A percentile compares a stretch with the other conserved stretches of the same genome.
Evolutionary conservation across 1,140 invertebrate genomes (phyloP).

Genomic region (Aphis craccivora): DNA sequence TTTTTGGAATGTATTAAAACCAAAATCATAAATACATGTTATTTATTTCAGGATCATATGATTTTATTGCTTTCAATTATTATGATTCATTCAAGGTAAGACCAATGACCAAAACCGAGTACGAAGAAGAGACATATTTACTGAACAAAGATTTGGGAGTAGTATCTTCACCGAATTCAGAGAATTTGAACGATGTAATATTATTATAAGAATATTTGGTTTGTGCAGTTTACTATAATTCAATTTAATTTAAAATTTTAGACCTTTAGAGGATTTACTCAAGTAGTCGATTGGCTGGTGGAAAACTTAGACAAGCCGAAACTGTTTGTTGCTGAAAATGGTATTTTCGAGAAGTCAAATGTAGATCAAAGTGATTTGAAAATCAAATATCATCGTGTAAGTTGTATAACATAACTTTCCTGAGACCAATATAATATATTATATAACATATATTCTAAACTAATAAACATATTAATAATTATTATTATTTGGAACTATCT

Average conservation of each 20-base stretch:
- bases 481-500: no score
- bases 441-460: neutral
- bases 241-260: neutral
- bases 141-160: neutral
- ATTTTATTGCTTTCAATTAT: slow-evolving; percentile 3
- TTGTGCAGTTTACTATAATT: neutral
- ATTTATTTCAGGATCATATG: neutral
- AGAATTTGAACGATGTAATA: neutral
- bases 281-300: neutral
- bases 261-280: neutral
- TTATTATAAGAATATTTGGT: neutral
- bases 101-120: neutral
- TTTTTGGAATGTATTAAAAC: neutral
- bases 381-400: neutral
- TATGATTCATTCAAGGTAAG: neutral
- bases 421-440: neutral
- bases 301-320: neutral
- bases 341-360: neutral
- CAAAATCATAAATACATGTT: neutral
- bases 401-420: neutral
- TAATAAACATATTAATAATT: neutral
- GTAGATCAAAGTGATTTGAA: neutral
- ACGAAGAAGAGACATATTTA: neutral
- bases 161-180: neutral
- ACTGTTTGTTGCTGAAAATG: slow-evolving; percentile 7